Percentiles rank a stretch among this genome's conserved stretches.
phyloP scores from a whole-genome alignment of 2,888 invertebrate species.

The Ashinkailepas kermadecensis region DNA sequence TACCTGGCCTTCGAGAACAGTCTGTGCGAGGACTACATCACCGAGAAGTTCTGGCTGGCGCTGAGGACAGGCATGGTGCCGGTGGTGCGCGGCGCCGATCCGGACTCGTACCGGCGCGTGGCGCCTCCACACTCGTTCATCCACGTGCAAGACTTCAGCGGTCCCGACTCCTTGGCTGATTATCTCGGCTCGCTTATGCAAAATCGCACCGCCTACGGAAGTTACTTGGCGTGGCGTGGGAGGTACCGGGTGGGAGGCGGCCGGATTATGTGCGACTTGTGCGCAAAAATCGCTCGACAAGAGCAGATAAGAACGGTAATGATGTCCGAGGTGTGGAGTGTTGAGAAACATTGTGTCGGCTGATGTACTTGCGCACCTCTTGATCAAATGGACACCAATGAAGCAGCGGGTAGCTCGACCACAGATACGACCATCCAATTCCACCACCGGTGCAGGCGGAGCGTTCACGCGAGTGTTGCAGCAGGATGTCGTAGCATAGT shows the following conservation, averaged over 20 bases:
- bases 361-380: too few relatives aligned
- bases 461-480: too few relatives aligned
- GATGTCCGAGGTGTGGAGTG: too few relatives aligned
- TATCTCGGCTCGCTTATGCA: conserved; percentile 14
- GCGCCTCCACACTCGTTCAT: conserved; percentile 26
- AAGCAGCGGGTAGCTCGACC: too few relatives aligned
- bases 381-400: too few relatives aligned
- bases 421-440: too few relatives aligned
- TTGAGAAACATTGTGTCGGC: too few relatives aligned
- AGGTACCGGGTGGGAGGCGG: not conserved
- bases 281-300: not conserved
- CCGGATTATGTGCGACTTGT: not conserved
- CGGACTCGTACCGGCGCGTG: not conserved
- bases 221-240: not conserved
- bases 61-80: conserved; percentile 22
- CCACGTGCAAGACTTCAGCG: conserved; percentile 25
- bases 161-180: conserved; percentile 21
- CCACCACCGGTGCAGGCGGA: too few relatives aligned
- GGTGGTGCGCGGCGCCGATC: conserved; percentile 25
- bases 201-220: not conserved
- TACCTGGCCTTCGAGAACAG: conserved; percentile 17
- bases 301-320: too few relatives aligned
- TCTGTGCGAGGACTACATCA: not conserved
- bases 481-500: too few relatives aligned
- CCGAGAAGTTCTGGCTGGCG: conserved; percentile 12